Evolutionary conservation across 1,140 invertebrate species (phyloP).

Genomic region (Platorchestia sp.): DNA sequence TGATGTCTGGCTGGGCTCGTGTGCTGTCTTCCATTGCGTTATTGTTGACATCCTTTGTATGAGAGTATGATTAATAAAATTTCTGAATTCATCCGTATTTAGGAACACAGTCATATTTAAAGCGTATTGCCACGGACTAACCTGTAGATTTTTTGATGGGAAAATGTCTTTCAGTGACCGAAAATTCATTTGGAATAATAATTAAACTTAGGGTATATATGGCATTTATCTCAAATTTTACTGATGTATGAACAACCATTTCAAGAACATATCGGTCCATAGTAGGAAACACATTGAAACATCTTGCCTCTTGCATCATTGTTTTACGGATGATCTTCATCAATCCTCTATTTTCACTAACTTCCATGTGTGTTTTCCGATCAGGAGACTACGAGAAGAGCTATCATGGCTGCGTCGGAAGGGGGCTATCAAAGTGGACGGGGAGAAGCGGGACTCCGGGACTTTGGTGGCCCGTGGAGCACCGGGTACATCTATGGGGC

Average conservation of each 20-base stretch:
- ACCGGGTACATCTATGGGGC: constrained; percentile 57
- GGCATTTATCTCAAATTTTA: background rate
- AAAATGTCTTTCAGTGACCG: background rate
- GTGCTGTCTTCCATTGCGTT: too few relatives aligned
- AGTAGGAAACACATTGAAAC: background rate
- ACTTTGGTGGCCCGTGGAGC: constrained; percentile 69
- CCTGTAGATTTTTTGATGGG: too few relatives aligned
- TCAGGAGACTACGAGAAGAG: constrained; percentile 74
- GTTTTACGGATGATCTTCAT: background rate
- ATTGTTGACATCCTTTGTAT: too few relatives aligned
- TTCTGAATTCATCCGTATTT: too few relatives aligned
- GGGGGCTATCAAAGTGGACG: constrained; percentile 71
- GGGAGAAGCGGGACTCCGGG: constrained; percentile 67
- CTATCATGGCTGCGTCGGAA: constrained; percentile 76
- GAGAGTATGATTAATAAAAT: too few relatives aligned
- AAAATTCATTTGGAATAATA: background rate
- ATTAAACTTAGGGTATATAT: background rate
- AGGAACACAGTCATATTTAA: too few relatives aligned
- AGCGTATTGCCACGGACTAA: too few relatives aligned
- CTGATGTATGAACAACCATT: background rate
- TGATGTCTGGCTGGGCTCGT: too few relatives aligned
- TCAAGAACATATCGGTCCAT: background rate
- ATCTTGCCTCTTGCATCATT: background rate
- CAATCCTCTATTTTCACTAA: background rate
- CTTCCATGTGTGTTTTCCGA: constrained; percentile 67